Evolutionary conservation across 2,888 invertebrate species (phyloP).

Genomic region (Acronicta alni): DNA sequence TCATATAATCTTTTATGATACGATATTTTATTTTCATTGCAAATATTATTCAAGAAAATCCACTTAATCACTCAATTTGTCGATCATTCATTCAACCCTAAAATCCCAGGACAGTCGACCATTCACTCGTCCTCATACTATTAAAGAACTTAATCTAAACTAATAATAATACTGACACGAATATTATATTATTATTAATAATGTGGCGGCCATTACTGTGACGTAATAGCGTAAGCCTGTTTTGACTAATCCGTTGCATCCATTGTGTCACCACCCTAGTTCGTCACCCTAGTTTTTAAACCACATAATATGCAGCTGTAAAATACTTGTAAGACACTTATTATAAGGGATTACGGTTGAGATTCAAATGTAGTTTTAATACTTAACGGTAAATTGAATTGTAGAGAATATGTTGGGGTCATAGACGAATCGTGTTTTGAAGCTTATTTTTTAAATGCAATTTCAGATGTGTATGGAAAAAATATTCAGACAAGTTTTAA

Average conservation of each 20-base stretch:
- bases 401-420: conserved; percentile 54
- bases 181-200: conserved; percentile 69
- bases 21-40: too few species aligned
- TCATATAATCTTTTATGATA: too few species aligned
- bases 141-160: conserved; percentile 34
- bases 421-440: conserved; percentile 54
- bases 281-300: conserved; percentile 61
- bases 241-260: conserved; percentile 76
- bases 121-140: conserved; percentile 27
- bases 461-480: conserved; percentile 32
- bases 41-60: too few species aligned
- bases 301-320: conserved; percentile 32
- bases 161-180: conserved; percentile 51
- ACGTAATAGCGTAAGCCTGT: conserved; percentile 84
- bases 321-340: conserved; percentile 34
- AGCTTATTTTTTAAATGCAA: conserved; percentile 37
- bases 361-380: conserved; percentile 34
- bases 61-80: too few species aligned
- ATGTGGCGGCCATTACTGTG: conserved; percentile 73
- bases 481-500: conserved; percentile 2
- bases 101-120: conserved; percentile 26
- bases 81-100: conserved; percentile 4
- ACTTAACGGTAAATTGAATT: conserved; percentile 10
- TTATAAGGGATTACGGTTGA: conserved; percentile 52
- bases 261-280: conserved; percentile 80